Conservation (phyloP, 2,113 vertebrate species). For the Syngnathus floridae region DNA sequence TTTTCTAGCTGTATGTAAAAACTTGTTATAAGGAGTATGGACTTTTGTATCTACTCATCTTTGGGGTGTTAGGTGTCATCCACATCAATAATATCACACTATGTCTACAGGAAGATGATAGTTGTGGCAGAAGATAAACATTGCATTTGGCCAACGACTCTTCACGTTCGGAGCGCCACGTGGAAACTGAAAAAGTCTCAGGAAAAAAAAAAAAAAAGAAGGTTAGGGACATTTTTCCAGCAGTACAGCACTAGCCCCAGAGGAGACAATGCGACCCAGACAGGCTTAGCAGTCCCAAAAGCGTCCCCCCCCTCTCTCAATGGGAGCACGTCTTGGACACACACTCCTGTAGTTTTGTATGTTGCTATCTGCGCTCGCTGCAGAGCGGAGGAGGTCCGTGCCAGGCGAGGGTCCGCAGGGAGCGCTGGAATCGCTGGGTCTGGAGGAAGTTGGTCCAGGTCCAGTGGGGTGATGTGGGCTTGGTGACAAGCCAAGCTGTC, state of each 20-base stretch:
- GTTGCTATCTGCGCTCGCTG: slow-evolving; percentile 60
- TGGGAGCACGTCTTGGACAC: slow-evolving; percentile 62
- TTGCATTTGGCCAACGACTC: slow-evolving; percentile 36
- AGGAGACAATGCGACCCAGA: slow-evolving; percentile 56
- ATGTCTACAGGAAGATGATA: slow-evolving; percentile 54
- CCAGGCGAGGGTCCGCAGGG: slow-evolving; percentile 63
- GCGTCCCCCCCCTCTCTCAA: slow-evolving; percentile 44
- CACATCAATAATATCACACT: slow-evolving; percentile 47
- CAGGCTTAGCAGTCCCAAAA: slow-evolving; percentile 57
- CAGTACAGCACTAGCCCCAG: slow-evolving; percentile 40
- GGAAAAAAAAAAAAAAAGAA: slow-evolving; percentile 2
- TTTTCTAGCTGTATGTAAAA: slow-evolving; percentile 55
- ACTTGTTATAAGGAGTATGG: slow-evolving; percentile 43
- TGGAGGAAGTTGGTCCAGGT: slow-evolving; percentile 65
- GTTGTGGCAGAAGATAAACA: slow-evolving; percentile 51
- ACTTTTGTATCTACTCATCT: slow-evolving; percentile 51
- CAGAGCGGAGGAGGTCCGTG: slow-evolving; percentile 54
- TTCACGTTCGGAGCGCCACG: slow-evolving; percentile 44
- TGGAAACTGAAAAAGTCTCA: slow-evolving; percentile 30
- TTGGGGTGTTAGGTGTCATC: slow-evolving; percentile 44
- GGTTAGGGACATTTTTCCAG: slow-evolving; percentile 41
- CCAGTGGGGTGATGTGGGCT: slow-evolving; percentile 63
- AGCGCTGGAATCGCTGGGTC: slow-evolving; percentile 60
- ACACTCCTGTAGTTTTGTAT: slow-evolving; percentile 66
- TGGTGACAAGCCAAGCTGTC: slow-evolving; percentile 64